Evolutionary conservation across 2,113 vertebrate genomes (phyloP).

Genomic region (Tiliqua scincoides): DNA sequence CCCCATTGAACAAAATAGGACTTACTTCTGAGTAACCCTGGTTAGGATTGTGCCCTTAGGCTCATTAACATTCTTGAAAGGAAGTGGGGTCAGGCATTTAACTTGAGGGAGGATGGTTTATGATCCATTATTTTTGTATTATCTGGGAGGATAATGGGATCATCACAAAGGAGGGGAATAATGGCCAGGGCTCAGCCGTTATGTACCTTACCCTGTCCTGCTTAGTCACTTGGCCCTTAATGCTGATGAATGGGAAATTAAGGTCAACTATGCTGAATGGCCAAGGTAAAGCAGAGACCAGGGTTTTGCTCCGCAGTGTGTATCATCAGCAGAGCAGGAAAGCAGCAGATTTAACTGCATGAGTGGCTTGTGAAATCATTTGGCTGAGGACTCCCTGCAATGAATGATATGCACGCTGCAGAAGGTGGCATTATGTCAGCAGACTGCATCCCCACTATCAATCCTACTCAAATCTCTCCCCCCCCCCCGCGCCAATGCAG

Average conservation of each 20-base stretch:
- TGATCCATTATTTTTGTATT: background rate
- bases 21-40: too few relatives aligned
- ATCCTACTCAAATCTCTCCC: too few relatives aligned
- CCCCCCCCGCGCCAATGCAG: too few relatives aligned
- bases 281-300: background rate
- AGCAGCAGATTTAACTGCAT: background rate
- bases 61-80: background rate
- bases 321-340: background rate
- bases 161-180: background rate
- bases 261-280: background rate
- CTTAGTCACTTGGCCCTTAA: background rate
- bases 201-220: background rate
- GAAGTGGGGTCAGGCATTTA: background rate
- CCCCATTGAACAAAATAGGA: too few relatives aligned
- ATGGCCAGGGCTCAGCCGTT: background rate
- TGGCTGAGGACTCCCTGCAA: too few relatives aligned
- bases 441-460: too few relatives aligned
- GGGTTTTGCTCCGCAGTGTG: background rate
- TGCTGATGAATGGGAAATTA: constrained; percentile 3
- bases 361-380: too few relatives aligned
- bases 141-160: background rate
- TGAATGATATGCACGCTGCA: too few relatives aligned
- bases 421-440: too few relatives aligned
- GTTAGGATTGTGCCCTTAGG: too few relatives aligned
- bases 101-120: background rate